Evolutionary conservation across 1,140 invertebrate genomes (phyloP), one percentile per base, ranked within the genome.

Genomic region (Mesaphorura yosii): DNA sequence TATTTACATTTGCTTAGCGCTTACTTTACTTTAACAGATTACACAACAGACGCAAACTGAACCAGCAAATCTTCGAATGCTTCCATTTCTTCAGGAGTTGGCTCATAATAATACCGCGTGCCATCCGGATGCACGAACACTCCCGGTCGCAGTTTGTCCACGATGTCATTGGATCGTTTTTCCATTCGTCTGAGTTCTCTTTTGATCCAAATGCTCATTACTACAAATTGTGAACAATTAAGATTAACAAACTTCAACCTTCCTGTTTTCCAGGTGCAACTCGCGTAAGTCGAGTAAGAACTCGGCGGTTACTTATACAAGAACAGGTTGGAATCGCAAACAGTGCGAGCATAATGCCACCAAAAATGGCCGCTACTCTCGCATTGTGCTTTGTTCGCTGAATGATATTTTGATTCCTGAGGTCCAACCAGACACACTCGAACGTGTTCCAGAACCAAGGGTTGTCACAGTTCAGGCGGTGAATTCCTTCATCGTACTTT

Each of bases 381-480:
- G 49, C 53, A 42, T 59, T 59, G n/a, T 14, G 19, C 25, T 19
- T 37, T 2, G 53, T 55, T 34, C 50, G 19, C 3, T 26, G 19
- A 38, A 23, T 14, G 19, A 48, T 26, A 10, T 55, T 48, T 5
- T 52, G 20, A n/a, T 26, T 29, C 44, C 37, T 28, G 7, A 48
- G 2, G 28, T 59, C 57, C 3, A 59, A 6, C 48, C 50, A 59
- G 4, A 41, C 25, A 51, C 57, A 59, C 31, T 49, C 49, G 28
- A 51, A 48, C 7, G 57, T 27, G 51, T 59, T 59, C 57, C 57
- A 59, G 38, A 59, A 55, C 53, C 53, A 59, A 17, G 57, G 57
- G 25, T 55, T 23, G 14, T 59, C 52, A 42, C 57, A 59, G 12
- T 45, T 51, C 15, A 59, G 17, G 10, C 48, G 22, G 4, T n/a